Base-by-base conservation (phyloP, 2,113 vertebrate species). In the Odocoileus hemionus region DNA sequence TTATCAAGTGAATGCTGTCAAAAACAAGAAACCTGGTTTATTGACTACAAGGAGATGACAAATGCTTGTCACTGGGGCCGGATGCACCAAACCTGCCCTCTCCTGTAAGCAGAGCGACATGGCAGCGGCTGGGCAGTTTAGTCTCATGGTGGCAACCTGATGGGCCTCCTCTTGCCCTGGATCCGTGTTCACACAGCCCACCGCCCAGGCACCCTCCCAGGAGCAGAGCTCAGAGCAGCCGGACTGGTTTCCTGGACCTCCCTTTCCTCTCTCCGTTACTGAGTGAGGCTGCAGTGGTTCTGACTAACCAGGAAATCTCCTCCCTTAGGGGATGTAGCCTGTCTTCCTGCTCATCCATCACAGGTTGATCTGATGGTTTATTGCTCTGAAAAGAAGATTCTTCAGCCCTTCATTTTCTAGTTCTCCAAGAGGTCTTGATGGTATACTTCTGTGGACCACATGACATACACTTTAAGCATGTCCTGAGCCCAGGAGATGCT, bases 51-150 rank as follows among this genome's bases (percentile, higher is more conserved):
- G 25, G 45, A 89, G 45, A 25, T 36, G 23, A 87, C 64, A 87
- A 10, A 61, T 25, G 26, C 17, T 76, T 55, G 84, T 74, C 52
- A 7, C 54, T 8, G 54, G 55, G 14, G 30, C 43, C 19, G 9
- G 2, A 25, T 3, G 30, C 8, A 8, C 23, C 30, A 2, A 21
- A 21, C 8, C 78, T 23, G 6, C 30, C n/a, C 2, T 57, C 14
- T 78, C 5, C 10, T 15, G 21, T 33, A 43, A 79, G 67, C 9
- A 6, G 36, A 36, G 67, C 2, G 5, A 26, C 16, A 0, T 0
- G 16, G 26, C 43, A 33, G 80, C 0, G 0, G 14, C 45, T 0
- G 0, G 30, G 78, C 52, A 88, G 36, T 45, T 70, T 16, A 9
- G 70, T 54, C 17, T 87, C 11, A 12, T 1, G 28, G 47, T 2